phyloP scores from a whole-genome alignment of 2,113 vertebrate genomes.

The Sebastes fasciatus region DNA sequence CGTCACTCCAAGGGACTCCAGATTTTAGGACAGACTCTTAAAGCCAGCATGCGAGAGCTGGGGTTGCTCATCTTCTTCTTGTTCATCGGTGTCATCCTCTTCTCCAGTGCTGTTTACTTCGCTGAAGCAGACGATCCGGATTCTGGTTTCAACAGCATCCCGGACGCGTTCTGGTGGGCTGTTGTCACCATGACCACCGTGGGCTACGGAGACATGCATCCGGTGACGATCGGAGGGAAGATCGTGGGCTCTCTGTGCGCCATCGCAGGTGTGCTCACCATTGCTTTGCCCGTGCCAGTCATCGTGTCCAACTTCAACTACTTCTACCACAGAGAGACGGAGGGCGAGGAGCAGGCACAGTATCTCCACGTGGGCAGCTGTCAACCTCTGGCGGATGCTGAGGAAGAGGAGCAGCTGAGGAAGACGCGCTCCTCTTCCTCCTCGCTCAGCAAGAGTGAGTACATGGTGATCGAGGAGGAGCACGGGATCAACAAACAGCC shows the following conservation, averaged over 20 bases:
- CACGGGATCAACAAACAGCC: slow-evolving; percentile 89
- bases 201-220: slow-evolving; percentile 98
- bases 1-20: slow-evolving; percentile 97
- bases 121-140: slow-evolving; percentile 96
- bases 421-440: slow-evolving; percentile 93
- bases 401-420: slow-evolving; percentile 85
- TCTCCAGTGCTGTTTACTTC: slow-evolving; percentile 97
- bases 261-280: slow-evolving; percentile 96
- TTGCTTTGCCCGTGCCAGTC: slow-evolving; percentile 95
- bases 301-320: slow-evolving; percentile 99
- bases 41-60: slow-evolving; percentile 96
- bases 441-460: slow-evolving; percentile 97
- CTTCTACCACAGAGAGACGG: slow-evolving; percentile 97
- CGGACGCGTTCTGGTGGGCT: slow-evolving; percentile 99
- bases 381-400: slow-evolving; percentile 91
- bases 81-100: slow-evolving; percentile 97
- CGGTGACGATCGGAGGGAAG: slow-evolving; percentile 97
- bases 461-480: slow-evolving; percentile 98
- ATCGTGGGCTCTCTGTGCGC: slow-evolving; percentile 97
- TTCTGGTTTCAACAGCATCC: slow-evolving; percentile 96
- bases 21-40: slow-evolving; percentile 96
- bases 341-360: slow-evolving; percentile 97
- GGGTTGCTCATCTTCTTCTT: slow-evolving; percentile 97
- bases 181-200: slow-evolving; percentile 99
- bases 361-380: slow-evolving; percentile 96